Base-by-base conservation (phyloP, 2,113 vertebrate genomes). In the Uria lomvia region DNA sequence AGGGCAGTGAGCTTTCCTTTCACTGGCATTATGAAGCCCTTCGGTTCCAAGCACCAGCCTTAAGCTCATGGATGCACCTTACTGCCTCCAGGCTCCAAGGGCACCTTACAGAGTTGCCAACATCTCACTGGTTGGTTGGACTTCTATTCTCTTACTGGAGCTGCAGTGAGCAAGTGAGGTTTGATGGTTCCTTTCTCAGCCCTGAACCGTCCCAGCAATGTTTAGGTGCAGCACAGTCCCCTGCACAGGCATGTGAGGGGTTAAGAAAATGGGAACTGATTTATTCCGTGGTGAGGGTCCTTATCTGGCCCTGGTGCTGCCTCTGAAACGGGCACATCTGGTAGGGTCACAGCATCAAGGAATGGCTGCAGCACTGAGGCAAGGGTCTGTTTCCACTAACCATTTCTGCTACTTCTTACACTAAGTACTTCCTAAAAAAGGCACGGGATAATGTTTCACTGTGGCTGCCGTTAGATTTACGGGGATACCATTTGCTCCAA, bases 341-440 rank as follows among this genome's bases (percentile, higher is more conserved):
- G 72, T 27, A 63, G 92, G 91, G 88, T 83, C 83, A 88, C 87
- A 88, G 82, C 88, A 73, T 67, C 26, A 36, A 76, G 65, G 83
- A 83, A 62, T 34, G 92, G 94, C 91, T 71, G 60, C 50, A 82
- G 93, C 76, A 24, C 93, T 45, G 58, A 86, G 60, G 78, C 49
- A 55, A 86, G 81, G 90, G 73, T 97, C 97, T 92, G 94, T 93
- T 97, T 97, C 94, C 91, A 97, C 92, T 97, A 96, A 94, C 59
- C 40, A 68, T 86, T 96, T 88, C 96, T 96, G 96, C 97, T 97
- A 88, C 96, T 97, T 96, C 96, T 96, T 95, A 97, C 87, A 96
- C 95, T 92, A 96, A 97, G 95, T 92, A 86, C 94, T 97, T 97
- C 95, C 95, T 97, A 80, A 91, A 95, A 90, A 73, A 81, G 96